Evolutionary conservation across 2,888 invertebrate genomes (phyloP).

Genomic region (Yponomeuta evonymella): DNA sequence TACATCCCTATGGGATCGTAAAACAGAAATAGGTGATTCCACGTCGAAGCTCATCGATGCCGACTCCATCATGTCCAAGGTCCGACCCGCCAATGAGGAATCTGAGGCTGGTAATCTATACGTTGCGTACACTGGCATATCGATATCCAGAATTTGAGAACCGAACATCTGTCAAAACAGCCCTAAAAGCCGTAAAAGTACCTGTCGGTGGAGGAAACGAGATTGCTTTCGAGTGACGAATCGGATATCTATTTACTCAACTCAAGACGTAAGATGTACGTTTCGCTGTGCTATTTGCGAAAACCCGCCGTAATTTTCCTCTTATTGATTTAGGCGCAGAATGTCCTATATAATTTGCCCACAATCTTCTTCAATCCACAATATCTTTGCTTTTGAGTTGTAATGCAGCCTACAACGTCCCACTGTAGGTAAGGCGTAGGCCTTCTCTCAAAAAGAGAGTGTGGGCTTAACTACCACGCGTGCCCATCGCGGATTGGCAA

Average conservation of each 20-base stretch:
- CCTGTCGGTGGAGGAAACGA: background rate
- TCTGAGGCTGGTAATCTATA: constrained; percentile 31
- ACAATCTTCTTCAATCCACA: too few species aligned
- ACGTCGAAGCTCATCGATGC: constrained; percentile 8
- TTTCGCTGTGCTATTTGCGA: background rate
- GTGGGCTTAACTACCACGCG: too few species aligned
- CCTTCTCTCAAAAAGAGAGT: too few species aligned
- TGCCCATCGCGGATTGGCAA: too few species aligned
- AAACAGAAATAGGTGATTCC: constrained; percentile 13
- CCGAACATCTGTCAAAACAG: background rate
- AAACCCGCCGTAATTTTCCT: background rate
- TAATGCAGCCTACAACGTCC: too few species aligned
- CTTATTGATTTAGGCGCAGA: background rate
- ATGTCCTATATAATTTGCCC: too few species aligned
- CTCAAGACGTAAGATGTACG: background rate
- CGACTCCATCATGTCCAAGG: constrained; percentile 21
- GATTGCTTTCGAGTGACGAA: constrained; percentile 8
- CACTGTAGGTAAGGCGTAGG: too few species aligned
- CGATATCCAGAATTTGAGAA: constrained; percentile 26
- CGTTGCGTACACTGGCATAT: constrained; percentile 25
- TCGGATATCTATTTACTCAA: background rate
- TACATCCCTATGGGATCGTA: constrained; percentile 7
- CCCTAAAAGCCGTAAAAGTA: background rate
- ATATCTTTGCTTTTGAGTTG: too few species aligned
- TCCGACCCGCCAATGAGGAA: constrained; percentile 29